Percentiles rank a stretch among this genome's conserved stretches.
Conservation (phyloP, 2,113 vertebrate genomes). For the Trogon surrucura region DNA sequence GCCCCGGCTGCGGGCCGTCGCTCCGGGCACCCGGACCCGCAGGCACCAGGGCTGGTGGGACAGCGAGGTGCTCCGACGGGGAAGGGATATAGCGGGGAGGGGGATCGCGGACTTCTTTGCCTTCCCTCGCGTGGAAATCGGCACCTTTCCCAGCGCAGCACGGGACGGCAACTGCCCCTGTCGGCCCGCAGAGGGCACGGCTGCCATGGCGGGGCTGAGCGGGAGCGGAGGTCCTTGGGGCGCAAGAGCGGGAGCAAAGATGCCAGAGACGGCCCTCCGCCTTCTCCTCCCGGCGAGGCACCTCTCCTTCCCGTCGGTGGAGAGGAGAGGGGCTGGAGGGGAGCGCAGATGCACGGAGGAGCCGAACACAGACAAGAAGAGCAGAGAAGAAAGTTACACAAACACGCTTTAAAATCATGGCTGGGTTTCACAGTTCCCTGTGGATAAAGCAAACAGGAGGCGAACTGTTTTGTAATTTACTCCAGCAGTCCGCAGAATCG, state of each 20-base stretch:
- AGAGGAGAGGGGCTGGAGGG: no score
- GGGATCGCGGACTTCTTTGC: neutral
- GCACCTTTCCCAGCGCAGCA: neutral
- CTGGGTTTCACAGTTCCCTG: conserved; percentile 30
- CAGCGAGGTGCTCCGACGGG: accelerated
- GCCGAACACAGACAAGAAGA: neutral
- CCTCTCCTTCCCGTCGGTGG: neutral
- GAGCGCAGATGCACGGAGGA: neutral
- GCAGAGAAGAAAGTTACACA: conserved; percentile 4
- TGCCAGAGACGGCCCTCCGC: accelerated
- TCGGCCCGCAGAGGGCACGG: neutral
- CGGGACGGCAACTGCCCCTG: neutral
- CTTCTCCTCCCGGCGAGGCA: neutral
- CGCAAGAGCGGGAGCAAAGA: neutral
- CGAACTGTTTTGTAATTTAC: conserved; percentile 62
- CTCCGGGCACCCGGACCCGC: neutral
- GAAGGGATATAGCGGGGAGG: neutral
- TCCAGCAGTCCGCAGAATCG: conserved; percentile 39
- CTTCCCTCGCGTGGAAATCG: neutral
- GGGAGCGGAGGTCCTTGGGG: neutral
- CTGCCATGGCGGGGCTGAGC: no score
- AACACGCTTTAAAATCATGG: conserved; percentile 22
- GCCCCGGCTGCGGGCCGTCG: no score
- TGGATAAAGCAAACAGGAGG: conserved; percentile 19
- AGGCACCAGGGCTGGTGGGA: accelerated